Evolutionary conservation across 2,113 vertebrate species (phyloP).

Genomic region (Cebus imitator): DNA sequence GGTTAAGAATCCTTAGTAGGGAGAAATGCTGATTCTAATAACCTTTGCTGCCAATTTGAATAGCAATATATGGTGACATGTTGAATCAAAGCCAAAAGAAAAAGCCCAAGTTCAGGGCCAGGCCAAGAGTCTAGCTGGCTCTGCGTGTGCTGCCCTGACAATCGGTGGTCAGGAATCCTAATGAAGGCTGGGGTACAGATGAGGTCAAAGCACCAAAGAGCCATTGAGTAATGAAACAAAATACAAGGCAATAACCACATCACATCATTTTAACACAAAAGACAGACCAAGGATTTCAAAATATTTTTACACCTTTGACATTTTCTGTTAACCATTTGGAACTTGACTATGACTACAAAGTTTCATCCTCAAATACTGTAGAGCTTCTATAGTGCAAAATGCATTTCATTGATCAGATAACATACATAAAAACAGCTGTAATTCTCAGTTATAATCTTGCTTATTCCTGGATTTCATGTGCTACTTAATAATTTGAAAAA

Average conservation of each 20-base stretch:
- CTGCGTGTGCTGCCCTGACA: background rate
- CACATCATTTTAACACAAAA: background rate
- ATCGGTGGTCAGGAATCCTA: background rate
- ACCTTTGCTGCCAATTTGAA: background rate
- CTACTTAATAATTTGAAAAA: slow-evolving; percentile 31
- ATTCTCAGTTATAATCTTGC: background rate
- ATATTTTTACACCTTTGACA: background rate
- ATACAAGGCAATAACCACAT: background rate
- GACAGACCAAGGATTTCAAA: background rate
- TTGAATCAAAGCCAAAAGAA: background rate
- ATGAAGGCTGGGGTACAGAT: background rate
- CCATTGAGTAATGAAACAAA: background rate
- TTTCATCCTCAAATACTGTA: background rate
- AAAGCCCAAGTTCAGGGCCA: background rate
- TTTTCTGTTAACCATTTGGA: background rate
- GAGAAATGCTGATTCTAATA: background rate
- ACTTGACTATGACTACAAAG: background rate
- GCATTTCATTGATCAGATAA: background rate
- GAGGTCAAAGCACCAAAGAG: background rate
- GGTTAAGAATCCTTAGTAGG: background rate
- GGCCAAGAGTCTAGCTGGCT: background rate
- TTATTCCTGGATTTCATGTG: background rate
- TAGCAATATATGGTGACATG: background rate
- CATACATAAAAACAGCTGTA: background rate
- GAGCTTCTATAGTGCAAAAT: background rate